These are phyloP conservation scores for Pterobdella sp. DNA, from an alignment of 2,888 invertebrate species.

Conservation along the genomic window DNA sequence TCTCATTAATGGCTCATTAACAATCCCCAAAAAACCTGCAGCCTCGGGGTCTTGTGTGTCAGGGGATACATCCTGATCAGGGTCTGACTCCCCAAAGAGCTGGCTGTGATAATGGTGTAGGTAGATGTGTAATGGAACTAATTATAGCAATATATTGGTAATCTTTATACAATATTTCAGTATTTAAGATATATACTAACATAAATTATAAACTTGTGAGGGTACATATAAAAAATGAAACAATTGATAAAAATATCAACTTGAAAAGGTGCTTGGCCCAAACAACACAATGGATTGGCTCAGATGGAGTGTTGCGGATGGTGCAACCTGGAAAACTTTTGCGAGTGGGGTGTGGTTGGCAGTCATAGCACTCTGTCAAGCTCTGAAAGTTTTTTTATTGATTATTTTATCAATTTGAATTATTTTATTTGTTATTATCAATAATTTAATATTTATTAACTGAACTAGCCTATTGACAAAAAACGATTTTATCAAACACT, in stretches of 20 bases:
- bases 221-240: neutral
- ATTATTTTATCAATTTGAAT: too few species aligned
- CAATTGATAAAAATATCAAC: conserved; percentile 54
- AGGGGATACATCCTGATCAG: conserved; percentile 94
- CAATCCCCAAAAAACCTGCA: too few species aligned
- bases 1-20: too few species aligned
- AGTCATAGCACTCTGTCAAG: conserved; percentile 80
- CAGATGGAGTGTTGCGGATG: conserved; percentile 95
- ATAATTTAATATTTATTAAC: too few species aligned
- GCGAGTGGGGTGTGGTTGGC: conserved; percentile 78
- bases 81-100: conserved; percentile 85
- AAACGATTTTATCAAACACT: too few species aligned
- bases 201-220: too few species aligned
- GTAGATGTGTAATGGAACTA: neutral
- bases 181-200: neutral
- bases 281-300: conserved; percentile 96
- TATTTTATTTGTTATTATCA: too few species aligned
- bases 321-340: conserved; percentile 96
- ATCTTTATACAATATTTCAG: neutral
- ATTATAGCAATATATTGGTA: conserved; percentile 6
- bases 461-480: too few species aligned
- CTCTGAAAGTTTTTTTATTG: too few species aligned
- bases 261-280: conserved; percentile 99
- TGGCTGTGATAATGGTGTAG: conserved; percentile 59
- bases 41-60: conserved; percentile 92